Conservation (phyloP, 1,140 invertebrate species). For the Ctenoplectra terminalis region DNA sequence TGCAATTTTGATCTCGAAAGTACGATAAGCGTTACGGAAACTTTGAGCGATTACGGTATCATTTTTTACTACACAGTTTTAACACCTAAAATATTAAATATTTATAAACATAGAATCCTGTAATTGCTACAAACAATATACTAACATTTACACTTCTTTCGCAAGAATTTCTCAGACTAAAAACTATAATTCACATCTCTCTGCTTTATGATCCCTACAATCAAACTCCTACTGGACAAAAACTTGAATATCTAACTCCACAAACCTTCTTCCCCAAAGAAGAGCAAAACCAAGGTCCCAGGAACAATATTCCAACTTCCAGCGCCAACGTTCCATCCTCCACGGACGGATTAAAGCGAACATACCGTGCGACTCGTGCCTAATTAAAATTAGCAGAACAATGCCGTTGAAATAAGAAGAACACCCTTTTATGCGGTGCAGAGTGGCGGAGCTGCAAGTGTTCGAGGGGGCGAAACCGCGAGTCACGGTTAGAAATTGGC, state of each 20-base stretch:
- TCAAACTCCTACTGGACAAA: background rate
- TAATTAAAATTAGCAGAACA: conserved; percentile 55
- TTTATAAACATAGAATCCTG: no score
- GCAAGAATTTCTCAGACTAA: no score
- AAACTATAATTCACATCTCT: no score
- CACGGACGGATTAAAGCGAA: background rate
- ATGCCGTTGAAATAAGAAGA: conserved; percentile 35
- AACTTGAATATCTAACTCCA: background rate
- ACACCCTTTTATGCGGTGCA: conserved; percentile 10
- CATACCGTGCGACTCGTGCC: background rate
- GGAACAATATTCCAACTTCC: background rate
- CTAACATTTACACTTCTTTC: no score
- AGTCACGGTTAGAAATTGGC: conserved; percentile 78
- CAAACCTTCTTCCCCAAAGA: no score
- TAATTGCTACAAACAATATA: no score
- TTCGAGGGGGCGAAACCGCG: conserved; percentile 59
- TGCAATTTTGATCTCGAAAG: no score
- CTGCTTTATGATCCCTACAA: background rate
- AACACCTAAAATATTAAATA: no score
- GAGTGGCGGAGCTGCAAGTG: background rate
- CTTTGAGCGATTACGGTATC: no score
- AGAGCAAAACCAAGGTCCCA: background rate
- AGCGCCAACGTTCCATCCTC: background rate
- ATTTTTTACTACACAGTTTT: no score
- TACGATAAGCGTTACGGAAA: no score